Evolutionary conservation across 53 echinoderm and acorn worm species (phyloP), one percentile per base, ranked within the genome.

Genomic region (Mesocentrotus franciscanus): DNA sequence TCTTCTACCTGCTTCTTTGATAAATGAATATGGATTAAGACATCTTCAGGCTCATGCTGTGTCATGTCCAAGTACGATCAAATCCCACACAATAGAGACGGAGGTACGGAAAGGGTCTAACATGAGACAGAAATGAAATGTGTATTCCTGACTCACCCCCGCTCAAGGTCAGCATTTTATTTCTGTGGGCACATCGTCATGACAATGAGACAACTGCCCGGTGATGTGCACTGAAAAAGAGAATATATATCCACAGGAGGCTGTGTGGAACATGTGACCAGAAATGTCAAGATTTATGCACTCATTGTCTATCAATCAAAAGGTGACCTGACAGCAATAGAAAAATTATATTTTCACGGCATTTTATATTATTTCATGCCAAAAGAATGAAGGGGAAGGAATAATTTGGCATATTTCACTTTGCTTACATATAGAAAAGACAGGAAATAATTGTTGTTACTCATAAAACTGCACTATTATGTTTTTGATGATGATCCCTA

Each of bases 151-250:
- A 92, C 33, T 92, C 92, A 92, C 71, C 26, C 39, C 26, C 5
- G 30, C 35, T 35, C 92, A 92, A 92, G 92, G 92, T 92, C 34
- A 20, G 26, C 11, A 62, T 92, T 90, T 49, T 90, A 24, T 59
- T 70, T 66, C 70, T 71, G 32, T 10, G 92, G 9, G 36, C 61
- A 26, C 32, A 92, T 92, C 92, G 71, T 36, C 92, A 70, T 92
- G 92, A 34, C 92, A 36, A 70, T 92, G 70, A 92, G 92, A 61
- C 92, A 92, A 92, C 92, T 61, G 92, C 42, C 70, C 68, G 7
- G 55, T n/a, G 89, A 59, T 79, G 79, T 79, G 39, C 79, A 79
- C 8, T 9, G 12, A 81, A 64, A 81, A 81, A 42, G 9, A 42
- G 22, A 18, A 42, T 42, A 39, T 42, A 39, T 32, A 76, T 33